Base-by-base conservation (phyloP, 2,113 vertebrate genomes). In the Theristicus caerulescens region DNA sequence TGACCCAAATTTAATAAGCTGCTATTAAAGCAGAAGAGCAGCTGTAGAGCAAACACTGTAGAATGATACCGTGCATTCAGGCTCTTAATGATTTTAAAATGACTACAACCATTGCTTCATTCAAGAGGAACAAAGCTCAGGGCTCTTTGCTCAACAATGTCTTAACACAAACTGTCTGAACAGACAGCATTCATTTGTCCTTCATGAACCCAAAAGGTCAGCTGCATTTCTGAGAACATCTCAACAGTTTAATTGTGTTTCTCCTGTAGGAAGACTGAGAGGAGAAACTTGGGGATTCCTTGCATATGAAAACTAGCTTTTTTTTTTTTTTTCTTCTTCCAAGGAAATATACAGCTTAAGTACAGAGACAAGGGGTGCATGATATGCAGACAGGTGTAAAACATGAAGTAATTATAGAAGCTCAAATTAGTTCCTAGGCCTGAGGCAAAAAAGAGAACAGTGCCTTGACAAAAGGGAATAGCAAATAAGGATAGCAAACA, bases 351-450 rank as follows among this genome's bases (percentile, higher is more conserved):
- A 98, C 98, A 98, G 97, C 98, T 97, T 97, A 97, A 98, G 98
- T 98, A 98, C 93, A 92, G 98, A 98, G 98, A 98, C 98, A 97
- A 98, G 98, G 97, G 97, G 98, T 95, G 98, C 98, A 98, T 98
- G 99, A 99, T 99, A 99, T 97, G 97, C 99, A 99, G 99, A 99
- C 99, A 99, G 99, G 99, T 99, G 99, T 99, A 99, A 98, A 99
- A 99, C 99, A 99, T 98, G 98, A 98, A 92, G 98, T 99, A 99
- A 99, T 99, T 99, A 99, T 98, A 98, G 98, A 99, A 99, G 98
- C 98, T 98, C 98, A 99, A 99, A 99, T 99, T 99, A 99, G 99
- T 98, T 99, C 99, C 98, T 98, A 95, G 98, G 99, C 99, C 99
- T 59, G 91, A 99, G 99, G 99, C 99, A 98, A 98, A 98, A 98